A percentile compares a stretch with the other conserved stretches of the same genome.
Evolutionary conservation across 2,797 vertebrate genomes (phyloP).

Genomic region (Chelonia mydas): DNA sequence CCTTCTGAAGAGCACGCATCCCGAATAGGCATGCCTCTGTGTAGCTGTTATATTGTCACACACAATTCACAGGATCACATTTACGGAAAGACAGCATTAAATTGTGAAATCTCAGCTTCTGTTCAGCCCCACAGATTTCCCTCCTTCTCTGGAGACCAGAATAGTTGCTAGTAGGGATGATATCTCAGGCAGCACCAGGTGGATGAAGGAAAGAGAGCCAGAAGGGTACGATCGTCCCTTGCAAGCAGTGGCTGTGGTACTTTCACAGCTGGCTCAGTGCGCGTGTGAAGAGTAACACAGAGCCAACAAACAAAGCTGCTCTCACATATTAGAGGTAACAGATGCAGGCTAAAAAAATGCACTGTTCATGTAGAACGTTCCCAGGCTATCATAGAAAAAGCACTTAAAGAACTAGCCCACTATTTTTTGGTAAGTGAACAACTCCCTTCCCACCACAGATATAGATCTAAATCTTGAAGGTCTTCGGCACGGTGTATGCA

Average conservation of each 20-base stretch:
- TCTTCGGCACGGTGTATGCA: background rate
- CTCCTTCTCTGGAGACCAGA: background rate
- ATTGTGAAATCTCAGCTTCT: background rate
- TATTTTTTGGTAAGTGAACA: background rate
- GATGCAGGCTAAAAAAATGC: background rate
- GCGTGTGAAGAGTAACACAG: background rate
- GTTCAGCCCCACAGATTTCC: accelerated
- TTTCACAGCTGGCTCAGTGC: background rate
- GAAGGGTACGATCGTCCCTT: background rate
- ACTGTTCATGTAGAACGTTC: background rate
- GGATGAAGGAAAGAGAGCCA: background rate
- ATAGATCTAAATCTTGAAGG: background rate
- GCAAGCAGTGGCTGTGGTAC: background rate
- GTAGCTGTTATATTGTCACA: background rate
- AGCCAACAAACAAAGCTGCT: background rate
- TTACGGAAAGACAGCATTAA: background rate
- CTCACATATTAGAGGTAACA: background rate
- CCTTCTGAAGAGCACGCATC: background rate
- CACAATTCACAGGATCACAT: background rate
- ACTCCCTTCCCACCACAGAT: background rate
- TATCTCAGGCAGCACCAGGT: background rate
- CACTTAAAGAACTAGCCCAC: background rate
- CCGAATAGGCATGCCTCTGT: background rate
- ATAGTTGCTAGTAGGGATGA: background rate
- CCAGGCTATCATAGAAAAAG: background rate